phyloP scores from a whole-genome alignment of 2,888 invertebrate genomes.

The Chironomus tentans region DNA sequence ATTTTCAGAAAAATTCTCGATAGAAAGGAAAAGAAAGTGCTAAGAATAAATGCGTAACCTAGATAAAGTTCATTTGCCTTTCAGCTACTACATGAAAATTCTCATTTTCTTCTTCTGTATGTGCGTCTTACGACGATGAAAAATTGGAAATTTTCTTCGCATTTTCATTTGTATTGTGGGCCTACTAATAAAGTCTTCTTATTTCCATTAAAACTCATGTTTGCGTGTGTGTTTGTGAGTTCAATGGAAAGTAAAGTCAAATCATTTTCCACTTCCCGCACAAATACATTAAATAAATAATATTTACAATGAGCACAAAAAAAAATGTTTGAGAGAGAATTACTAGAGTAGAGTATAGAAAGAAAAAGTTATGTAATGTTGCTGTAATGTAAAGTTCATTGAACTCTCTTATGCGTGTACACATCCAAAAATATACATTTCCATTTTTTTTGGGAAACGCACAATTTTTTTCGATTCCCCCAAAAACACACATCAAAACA shows the following conservation, averaged over 20 bases:
- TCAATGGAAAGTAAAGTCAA: constrained; percentile 18
- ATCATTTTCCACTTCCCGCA: constrained; percentile 13
- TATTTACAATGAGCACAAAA: too few species aligned
- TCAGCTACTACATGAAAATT: not conserved
- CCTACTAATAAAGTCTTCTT: not conserved
- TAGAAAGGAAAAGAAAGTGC: not conserved
- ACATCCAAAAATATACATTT: not conserved
- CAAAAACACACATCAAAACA: not conserved
- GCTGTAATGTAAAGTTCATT: not conserved
- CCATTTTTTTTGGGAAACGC: not conserved
- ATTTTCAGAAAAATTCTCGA: not conserved
- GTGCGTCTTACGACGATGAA: not conserved
- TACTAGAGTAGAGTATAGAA: not conserved
- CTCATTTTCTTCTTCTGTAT: not conserved
- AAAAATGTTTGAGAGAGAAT: too few species aligned
- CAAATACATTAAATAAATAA: not conserved
- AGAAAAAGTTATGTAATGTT: constrained; percentile 22
- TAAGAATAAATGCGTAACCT: constrained; percentile 23
- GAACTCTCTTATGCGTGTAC: not conserved
- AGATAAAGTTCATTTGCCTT: constrained; percentile 20
- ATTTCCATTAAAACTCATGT: not conserved
- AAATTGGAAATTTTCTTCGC: not conserved
- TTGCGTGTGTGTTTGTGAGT: not conserved
- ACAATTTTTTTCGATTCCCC: not conserved
- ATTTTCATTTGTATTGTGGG: not conserved